Base-by-base conservation (phyloP, 1,140 invertebrate species). In the Diachasmimorpha longicaudata region DNA sequence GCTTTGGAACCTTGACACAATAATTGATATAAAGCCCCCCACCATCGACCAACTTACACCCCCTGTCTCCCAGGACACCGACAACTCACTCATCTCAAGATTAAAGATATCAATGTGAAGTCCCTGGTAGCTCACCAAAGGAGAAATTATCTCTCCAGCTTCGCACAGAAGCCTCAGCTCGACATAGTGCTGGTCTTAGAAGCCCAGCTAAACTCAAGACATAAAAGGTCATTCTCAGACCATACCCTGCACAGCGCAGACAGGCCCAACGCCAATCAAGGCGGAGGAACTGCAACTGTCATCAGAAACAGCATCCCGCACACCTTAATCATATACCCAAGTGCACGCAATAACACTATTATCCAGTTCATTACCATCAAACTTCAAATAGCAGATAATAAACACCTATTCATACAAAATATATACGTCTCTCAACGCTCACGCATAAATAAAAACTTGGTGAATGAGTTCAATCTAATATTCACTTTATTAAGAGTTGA, bases 91-190 rank as follows among this genome's bases (percentile, higher is more conserved):
- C 37, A 39, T 39, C 66, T 76, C 9, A 75, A 78, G 42, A 70
- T 75, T 21, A n/a, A 19, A 1, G 74, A 73, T 9, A 78, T 78
- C 8, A 78, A 78, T 46, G 77, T 75, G 4, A 78, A 78, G 68
- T 78, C 77, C 9, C 66, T 78, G 9, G n/a, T 25, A 37, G 16
- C 77, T 13, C 42, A 67, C 48, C 23, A 75, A 37, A 39, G 70
- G 19, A 74, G 73, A 46, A 16, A 14, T 8, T 63, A 72, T 19
- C 46, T 78, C 9, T n/a, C 16, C 11, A 16, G 68, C 8, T 69
- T 72, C 14, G 52, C 72, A 1, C 44, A 72, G 6, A 52, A 36
- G 13, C 37, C 71, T 25, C 13, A 71, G 0, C 23, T 39, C 16
- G 76, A 77, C 37, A 58, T 74, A 14, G 48, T 16, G 0, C 52